Evolutionary conservation across 2,888 invertebrate species (phyloP), one percentile per base, ranked within the genome.

Genomic region (Dynastes maya): DNA sequence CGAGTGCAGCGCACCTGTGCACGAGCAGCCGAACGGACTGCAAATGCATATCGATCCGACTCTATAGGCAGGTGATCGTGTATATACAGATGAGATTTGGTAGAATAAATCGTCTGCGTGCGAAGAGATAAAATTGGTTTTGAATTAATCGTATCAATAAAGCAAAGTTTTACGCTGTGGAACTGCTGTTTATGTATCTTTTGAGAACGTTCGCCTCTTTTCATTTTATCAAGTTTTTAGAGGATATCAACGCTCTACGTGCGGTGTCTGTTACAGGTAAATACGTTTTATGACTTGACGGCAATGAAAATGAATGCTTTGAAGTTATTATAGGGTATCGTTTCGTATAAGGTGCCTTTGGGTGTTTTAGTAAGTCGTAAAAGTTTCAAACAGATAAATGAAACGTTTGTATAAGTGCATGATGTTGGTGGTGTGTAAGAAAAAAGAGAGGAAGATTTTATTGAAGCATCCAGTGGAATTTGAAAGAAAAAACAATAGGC

Each of bases 281-380:
- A 67, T 45, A 22, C 45, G 11, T 67, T 67, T 67, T 67, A 67
- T 65, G 65, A 40, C 40, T n/a, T 67, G 32, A 32, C 45, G 2
- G 40, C 22, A 22, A 67, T 67, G 65, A 67, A 67, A 67, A 67
- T 45, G 65, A 67, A 67, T 45, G 65, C 65, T 67, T 67, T 67
- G 65, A 67, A 67, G 40, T 29, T 55, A 55, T 55, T 55, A 55
- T 16, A 55, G 55, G 22, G 22, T 22, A 16, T 16, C 22, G 55
- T 22, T 55, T 55, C 11, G 55, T 55, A 9, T 27, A 55, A 55
- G 55, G n/a, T 27, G 8, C 16, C 53, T 55, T 55, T 55, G 9
- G 9, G 22, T 22, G 27, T 16, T 16, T 16, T 55, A 22, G 22
- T 22, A 27, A 55, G 9, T 55, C 22, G 22, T 55, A 55, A 55